Base-by-base conservation (phyloP, 2,797 vertebrate species). In the Xyrichtys novacula region DNA sequence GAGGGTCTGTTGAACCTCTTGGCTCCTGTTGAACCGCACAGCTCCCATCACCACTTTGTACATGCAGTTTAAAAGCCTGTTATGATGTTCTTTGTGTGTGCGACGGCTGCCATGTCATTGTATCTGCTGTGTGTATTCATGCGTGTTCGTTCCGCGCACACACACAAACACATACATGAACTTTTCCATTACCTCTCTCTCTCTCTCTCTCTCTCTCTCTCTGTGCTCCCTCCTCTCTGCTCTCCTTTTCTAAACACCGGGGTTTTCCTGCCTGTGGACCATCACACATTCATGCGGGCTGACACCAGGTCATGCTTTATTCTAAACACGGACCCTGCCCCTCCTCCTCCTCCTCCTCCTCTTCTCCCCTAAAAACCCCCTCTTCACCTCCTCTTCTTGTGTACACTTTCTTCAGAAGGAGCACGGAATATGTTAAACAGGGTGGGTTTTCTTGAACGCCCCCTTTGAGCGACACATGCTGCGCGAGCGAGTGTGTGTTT, bases 241-340 rank as follows among this genome's bases (percentile, higher is more conserved):
- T 29, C 42, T 8, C 40, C 39, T 39, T 43, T 68, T 44, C 20
- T 15, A 44, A 23, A 23, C 43, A 25, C 44, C 2, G 63, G 23
- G 58, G 64, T 81, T 90, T 77, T 75, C 54, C 74, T 78, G 32
- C 61, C 72, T 60, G 53, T 67, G 67, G 70, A 79, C 78, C 52
- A 63, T 31, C 48, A 38, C 78, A 83, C 79, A 91, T 77, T 78
- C 59, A 88, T 59, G 58, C 71, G 73, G 76, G 52, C 72, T 83
- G 76, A 84, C 85, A 78, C 58, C 31, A 48, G 80, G 76, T 80
- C 85, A 78, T 61, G 52, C 78, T 80, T 84, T 65, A 84, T 86
- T 86, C 76, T 64, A 71, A 60, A 58, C 80, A 74, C 29, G 44
- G 64, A 65, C 70, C 65, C 38, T 20, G 2, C 44, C 46, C 48